Conservation (phyloP, 2,797 vertebrate genomes). For the Hydrolagus colliei region DNA sequence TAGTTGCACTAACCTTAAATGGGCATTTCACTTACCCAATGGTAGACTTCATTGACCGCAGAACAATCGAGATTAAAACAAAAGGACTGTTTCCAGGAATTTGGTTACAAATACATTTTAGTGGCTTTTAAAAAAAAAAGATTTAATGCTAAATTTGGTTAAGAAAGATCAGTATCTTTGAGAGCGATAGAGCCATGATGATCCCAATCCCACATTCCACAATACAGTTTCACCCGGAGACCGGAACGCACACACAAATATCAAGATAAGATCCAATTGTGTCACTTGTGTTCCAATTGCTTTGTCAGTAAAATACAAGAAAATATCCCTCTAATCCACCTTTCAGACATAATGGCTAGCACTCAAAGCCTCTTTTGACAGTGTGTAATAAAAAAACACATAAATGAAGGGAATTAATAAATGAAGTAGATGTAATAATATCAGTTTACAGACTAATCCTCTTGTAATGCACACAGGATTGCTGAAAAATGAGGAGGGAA, state of each 20-base stretch:
- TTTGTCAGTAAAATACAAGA: neutral
- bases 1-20: neutral
- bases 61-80: neutral
- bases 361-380: neutral
- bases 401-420: neutral
- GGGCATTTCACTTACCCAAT: neutral
- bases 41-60: too few species aligned
- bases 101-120: neutral
- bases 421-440: neutral
- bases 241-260: neutral
- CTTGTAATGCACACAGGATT: neutral
- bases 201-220: neutral
- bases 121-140: neutral
- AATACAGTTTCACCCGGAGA: neutral
- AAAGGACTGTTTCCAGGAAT: neutral
- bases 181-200: neutral
- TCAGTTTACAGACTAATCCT: neutral
- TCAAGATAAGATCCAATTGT: neutral
- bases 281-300: neutral
- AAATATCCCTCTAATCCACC: neutral
- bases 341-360: neutral
- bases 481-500: neutral
- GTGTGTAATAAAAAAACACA: neutral
- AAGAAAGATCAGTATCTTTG: neutral
- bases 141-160: neutral